phyloP scores from a whole-genome alignment of 1,140 invertebrate species.

The Ceratosolen solmsi region DNA sequence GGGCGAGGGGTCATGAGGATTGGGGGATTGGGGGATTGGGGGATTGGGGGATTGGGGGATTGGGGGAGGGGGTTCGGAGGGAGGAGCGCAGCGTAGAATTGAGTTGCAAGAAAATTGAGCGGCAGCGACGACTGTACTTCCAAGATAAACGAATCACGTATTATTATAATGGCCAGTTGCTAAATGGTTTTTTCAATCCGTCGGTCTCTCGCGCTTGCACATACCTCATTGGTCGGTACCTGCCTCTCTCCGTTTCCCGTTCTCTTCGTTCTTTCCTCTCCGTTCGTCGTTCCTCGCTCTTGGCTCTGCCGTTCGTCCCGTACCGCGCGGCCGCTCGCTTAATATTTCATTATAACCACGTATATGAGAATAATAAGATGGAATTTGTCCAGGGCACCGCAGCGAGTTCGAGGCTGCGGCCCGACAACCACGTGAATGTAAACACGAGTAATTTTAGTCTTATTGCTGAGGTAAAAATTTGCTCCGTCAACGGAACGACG shows the following conservation, averaged over 20 bases:
- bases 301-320: slow-evolving; percentile 9
- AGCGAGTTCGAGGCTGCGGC: slow-evolving; percentile 55
- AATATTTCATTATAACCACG: slow-evolving; percentile 72
- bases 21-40: background rate
- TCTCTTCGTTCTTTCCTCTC: slow-evolving; percentile 51
- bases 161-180: slow-evolving; percentile 75
- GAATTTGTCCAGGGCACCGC: slow-evolving; percentile 65
- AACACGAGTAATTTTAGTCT: slow-evolving; percentile 63
- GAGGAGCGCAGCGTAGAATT: slow-evolving; percentile 56
- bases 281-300: slow-evolving; percentile 1
- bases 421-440: slow-evolving; percentile 57
- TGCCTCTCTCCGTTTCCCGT: slow-evolving; percentile 14
- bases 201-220: slow-evolving; percentile 55
- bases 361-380: slow-evolving; percentile 73
- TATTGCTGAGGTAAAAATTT: slow-evolving; percentile 60
- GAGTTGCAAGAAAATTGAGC: slow-evolving; percentile 55
- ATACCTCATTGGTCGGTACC: slow-evolving; percentile 52
- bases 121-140: slow-evolving; percentile 55
- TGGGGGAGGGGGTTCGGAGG: slow-evolving; percentile 41
- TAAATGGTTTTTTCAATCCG: slow-evolving; percentile 74
- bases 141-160: slow-evolving; percentile 74
- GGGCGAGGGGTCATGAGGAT: background rate
- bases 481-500: slow-evolving; percentile 56
- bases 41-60: background rate
- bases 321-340: slow-evolving; percentile 57